Evolutionary conservation across 2,113 vertebrate species (phyloP), one percentile per base, ranked within the genome.

Genomic region (Macrotis lagotis): DNA sequence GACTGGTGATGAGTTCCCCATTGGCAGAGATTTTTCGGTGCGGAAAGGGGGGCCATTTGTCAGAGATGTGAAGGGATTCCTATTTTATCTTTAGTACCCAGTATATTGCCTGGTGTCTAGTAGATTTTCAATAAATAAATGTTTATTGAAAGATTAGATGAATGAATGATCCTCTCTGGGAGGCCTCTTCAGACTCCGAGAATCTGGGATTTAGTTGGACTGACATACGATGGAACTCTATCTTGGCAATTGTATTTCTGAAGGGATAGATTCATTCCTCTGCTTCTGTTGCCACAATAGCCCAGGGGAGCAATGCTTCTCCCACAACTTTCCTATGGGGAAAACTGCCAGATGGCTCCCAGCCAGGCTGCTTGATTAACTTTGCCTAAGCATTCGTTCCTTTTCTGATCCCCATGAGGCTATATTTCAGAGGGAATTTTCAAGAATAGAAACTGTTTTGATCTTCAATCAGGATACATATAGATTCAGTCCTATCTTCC

Each of bases 361-460:
- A 88, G 96, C 91, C 96, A 97, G 89, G 24, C 47, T 48, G 90
- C 89, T 95, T 88, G 91, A 55, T 50, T 92, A 96, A 52, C 59
- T 93, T 50, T 50, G 49, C 49, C 25, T 96, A 96, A 95, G 94
- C 94, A 92, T 48, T 8, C 55, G 91, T 95, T 96, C 89, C 52
- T 88, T 96, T 89, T 48, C 92, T 89, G 49, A 12, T 89, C 50
- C 93, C 92, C 74, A 52, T 5, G 94, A 92, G 92, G 94, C 90
- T 94, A 31, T 47, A 89, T 95, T 94, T 95, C 96, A 52, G 93
- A 97, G 50, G 92, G 91, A 91, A 96, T 97, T 96, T 96, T 83
- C 14, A 96, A 94, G 95, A 96, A 97, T 93, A 97, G 95, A 96
- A 97, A 50, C 91, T 92, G 91, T 96, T 96, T 95, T 97, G 91